Evolutionary conservation across 2,113 vertebrate genomes (phyloP).

Genomic region (Verasper variegatus): DNA sequence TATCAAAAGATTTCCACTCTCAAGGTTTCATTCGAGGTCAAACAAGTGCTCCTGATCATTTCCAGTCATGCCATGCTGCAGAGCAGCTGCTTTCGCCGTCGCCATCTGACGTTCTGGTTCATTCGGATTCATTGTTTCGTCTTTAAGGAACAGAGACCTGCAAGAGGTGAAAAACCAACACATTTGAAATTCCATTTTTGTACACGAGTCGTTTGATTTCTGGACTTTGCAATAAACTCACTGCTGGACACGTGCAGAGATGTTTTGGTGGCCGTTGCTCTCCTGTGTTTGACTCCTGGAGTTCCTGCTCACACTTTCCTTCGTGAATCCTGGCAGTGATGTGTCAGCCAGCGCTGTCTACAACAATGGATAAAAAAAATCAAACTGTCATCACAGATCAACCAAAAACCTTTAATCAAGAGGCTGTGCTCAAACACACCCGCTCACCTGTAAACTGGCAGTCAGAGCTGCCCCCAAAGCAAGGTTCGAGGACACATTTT

Average conservation of each 20-base stretch:
- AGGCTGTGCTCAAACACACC: background rate
- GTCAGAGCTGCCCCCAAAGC: constrained; percentile 87
- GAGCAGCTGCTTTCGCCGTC: constrained; percentile 84
- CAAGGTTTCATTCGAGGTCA: constrained; percentile 86
- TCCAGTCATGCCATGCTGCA: constrained; percentile 84
- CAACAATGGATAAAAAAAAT: background rate
- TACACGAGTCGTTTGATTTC: background rate
- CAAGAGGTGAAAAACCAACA: constrained; percentile 9
- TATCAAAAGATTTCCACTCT: background rate
- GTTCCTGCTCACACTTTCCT: constrained; percentile 16
- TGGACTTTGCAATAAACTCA: constrained; percentile 71
- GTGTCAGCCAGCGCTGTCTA: constrained; percentile 47
- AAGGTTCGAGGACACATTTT: constrained; percentile 88
- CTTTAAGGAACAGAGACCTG: constrained; percentile 89
- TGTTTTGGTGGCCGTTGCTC: constrained; percentile 75
- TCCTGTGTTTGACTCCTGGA: constrained; percentile 15
- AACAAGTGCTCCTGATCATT: constrained; percentile 87
- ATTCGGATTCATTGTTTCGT: constrained; percentile 83
- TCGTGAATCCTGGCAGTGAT: constrained; percentile 10
- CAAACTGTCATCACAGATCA: background rate
- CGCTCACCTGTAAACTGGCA: constrained; percentile 88
- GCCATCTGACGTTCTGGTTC: constrained; percentile 87
- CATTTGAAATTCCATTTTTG: fast-evolving
- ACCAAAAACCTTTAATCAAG: background rate
- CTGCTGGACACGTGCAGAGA: constrained; percentile 79